These are phyloP conservation scores for Apis cerana DNA, from an alignment of 1,140 invertebrate species.

Conservation along the genomic window DNA sequence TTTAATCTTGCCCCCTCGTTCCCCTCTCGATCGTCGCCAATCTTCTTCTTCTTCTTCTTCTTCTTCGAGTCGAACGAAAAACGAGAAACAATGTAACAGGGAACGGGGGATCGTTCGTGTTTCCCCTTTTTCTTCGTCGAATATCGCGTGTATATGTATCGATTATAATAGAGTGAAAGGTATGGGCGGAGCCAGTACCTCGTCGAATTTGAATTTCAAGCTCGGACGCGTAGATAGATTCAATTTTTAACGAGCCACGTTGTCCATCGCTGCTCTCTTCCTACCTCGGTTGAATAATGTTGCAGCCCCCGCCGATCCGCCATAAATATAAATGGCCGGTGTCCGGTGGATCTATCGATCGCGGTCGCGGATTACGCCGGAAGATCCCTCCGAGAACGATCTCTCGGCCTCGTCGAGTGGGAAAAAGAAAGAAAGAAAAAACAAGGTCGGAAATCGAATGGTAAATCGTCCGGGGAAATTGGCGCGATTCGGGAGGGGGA, in stretches of 20 bases:
- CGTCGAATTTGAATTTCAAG: slow-evolving; percentile 75
- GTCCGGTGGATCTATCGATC: slow-evolving; percentile 46
- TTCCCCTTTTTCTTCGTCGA: not conserved
- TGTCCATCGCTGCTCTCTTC: slow-evolving; percentile 68
- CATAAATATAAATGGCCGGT: slow-evolving; percentile 65
- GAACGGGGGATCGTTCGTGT: not conserved
- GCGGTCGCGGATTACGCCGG: slow-evolving; percentile 41
- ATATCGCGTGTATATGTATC: slow-evolving; percentile 57
- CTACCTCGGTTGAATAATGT: slow-evolving; percentile 70
- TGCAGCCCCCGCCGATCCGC: slow-evolving; percentile 41
- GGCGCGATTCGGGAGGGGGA: not conserved
- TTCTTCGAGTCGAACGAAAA: too few species aligned
- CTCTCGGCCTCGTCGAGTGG: not conserved
- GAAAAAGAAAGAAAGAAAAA: slow-evolving; percentile 7
- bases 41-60: too few species aligned
- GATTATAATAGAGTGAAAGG: slow-evolving; percentile 61
- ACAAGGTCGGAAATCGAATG: slow-evolving; percentile 45
- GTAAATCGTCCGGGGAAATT: slow-evolving; percentile 43
- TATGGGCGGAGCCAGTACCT: slow-evolving; percentile 54
- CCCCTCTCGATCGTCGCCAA: too few species aligned
- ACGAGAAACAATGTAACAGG: too few species aligned
- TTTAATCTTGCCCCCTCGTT: too few species aligned
- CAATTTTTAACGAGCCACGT: slow-evolving; percentile 78
- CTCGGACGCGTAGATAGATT: slow-evolving; percentile 73
- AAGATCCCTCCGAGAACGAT: slow-evolving; percentile 45